Evolutionary conservation across 2,113 vertebrate genomes (phyloP), one percentile per base, ranked within the genome.

Genomic region (Pseudorasbora parva): DNA sequence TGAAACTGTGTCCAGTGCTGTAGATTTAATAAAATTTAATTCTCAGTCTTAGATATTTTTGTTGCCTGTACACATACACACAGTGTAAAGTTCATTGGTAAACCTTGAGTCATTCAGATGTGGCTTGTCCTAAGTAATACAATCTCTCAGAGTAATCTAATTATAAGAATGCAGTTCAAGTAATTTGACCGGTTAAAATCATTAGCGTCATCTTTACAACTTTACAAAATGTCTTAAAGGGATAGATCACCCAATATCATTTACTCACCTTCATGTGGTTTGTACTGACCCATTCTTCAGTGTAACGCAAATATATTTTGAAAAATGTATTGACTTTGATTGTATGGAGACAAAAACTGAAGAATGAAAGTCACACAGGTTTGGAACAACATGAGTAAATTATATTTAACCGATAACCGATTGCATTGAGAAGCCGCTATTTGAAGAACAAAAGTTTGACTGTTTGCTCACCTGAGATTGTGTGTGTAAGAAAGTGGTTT

Each of bases 1-100:
- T 97, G 94, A 94, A 94, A 90, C 90, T 95, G 94, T 95, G 95
- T 96, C 93, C 92, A 93, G 95, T 97, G 92, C 91, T 93, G 95
- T 97, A 96, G 96, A 90, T 95, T 91, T 95, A 94, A 92, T 93
- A 92, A 93, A 95, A 96, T 97, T 95, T 96, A 97, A 96, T 91
- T 80, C 78, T 66, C 60, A 80, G 76, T 78, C 60, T 66, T 66
- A 30, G 5, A 59, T 78, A 19, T 78, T 54, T 43, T 27, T 14
- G 49, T 56, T n/a, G 21, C 21, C 75, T 77, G 19, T 15, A 62
- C 56, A 43, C 33, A 9, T 57, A 41, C 15, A 17, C 72, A 9
- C 8, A 17, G 14, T 76, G 33, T n/a, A 37, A 76, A 37, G 8
- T 57, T 57, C 12, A 5, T 12, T 37, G 74, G 7, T 57, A 41